Percentiles rank a stretch among this genome's conserved stretches.
phyloP scores from a whole-genome alignment of 2,888 invertebrate genomes.

The Pachliopta kotzebuea region DNA sequence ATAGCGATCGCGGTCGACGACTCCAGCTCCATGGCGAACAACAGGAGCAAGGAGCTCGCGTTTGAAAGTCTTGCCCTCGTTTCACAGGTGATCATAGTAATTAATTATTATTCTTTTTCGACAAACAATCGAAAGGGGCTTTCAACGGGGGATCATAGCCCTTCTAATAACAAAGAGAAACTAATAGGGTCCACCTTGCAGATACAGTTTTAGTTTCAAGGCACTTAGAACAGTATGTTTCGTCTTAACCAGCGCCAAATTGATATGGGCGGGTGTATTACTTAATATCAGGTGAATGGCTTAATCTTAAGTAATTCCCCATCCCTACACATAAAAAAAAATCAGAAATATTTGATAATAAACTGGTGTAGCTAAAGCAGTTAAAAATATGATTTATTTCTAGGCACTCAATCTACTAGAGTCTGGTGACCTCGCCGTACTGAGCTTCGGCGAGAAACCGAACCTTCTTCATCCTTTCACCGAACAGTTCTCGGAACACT shows the following conservation, averaged over 20 bases:
- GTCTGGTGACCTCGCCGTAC: constrained; percentile 94
- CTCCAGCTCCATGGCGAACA: constrained; percentile 94
- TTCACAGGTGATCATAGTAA: constrained; percentile 72
- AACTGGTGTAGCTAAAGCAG: background rate
- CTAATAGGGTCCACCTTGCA: no score
- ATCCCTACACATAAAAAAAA: no score
- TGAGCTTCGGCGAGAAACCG: constrained; percentile 94
- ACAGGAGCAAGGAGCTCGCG: constrained; percentile 93
- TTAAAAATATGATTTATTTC: constrained; percentile 7
- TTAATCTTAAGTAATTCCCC: no score
- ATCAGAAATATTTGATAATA: background rate
- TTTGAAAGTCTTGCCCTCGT: constrained; percentile 97
- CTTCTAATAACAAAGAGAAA: no score
- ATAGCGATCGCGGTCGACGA: constrained; percentile 98
- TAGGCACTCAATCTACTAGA: constrained; percentile 94
- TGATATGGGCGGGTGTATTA: no score
- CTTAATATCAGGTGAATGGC: no score
- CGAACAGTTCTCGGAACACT: constrained; percentile 92
- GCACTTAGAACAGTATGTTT: no score
- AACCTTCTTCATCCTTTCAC: constrained; percentile 93
- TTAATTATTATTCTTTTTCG: no score
- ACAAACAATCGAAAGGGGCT: no score
- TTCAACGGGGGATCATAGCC: no score
- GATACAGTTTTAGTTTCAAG: no score
- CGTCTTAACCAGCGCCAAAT: no score